Evolutionary conservation across 2,888 invertebrate species (phyloP).

Genomic region (Carabus problematicus): DNA sequence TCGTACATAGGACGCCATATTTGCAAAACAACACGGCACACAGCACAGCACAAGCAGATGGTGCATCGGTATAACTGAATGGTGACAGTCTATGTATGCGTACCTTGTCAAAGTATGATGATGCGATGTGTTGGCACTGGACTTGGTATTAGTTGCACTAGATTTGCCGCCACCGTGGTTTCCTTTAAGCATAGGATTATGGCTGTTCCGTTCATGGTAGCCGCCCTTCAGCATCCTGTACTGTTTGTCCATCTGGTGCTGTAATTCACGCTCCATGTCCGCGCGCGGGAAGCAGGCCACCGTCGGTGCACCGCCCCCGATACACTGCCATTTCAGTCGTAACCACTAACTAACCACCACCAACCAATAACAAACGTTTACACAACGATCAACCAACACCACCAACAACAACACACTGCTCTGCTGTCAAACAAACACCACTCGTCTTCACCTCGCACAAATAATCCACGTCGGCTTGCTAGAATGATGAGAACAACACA

Average conservation of each 20-base stretch:
- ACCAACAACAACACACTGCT: neutral
- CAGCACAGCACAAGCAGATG: neutral
- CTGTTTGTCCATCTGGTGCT: slow-evolving; percentile 19
- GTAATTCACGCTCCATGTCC: slow-evolving; percentile 22
- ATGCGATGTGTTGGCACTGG: neutral
- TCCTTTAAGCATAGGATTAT: slow-evolving; percentile 34
- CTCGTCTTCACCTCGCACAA: neutral
- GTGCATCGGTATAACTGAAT: neutral
- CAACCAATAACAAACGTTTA: neutral
- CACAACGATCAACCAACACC: neutral
- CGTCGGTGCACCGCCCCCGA: slow-evolving; percentile 6
- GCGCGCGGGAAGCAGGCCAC: neutral
- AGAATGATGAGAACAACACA: slow-evolving; percentile 11
- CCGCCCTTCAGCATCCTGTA: slow-evolving; percentile 35
- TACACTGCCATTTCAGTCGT: slow-evolving; percentile 19
- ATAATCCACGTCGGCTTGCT: neutral
- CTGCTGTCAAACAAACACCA: too few species aligned
- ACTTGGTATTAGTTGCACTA: neutral
- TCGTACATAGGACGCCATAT: slow-evolving; percentile 20
- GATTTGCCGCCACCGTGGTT: slow-evolving; percentile 16
- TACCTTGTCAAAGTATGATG: slow-evolving; percentile 31
- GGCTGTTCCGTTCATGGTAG: slow-evolving; percentile 29
- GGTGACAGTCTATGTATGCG: neutral
- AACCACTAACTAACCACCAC: neutral
- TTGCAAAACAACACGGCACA: slow-evolving; percentile 4